Evolutionary conservation across 1,140 invertebrate genomes (phyloP).

Genomic region (Idris sp.): DNA sequence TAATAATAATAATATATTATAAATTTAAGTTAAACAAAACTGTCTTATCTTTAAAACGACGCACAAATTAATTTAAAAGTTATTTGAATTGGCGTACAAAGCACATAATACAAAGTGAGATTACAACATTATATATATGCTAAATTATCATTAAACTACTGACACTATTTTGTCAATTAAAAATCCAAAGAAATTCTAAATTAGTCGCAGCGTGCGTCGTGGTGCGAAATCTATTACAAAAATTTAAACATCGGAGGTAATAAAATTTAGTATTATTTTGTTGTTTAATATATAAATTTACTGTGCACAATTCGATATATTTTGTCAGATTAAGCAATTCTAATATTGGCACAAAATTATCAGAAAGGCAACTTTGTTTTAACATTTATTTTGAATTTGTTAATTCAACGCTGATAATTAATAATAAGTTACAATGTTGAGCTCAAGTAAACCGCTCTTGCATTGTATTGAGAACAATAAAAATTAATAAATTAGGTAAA

Average conservation of each 20-base stretch:
- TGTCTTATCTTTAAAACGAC: slow-evolving; percentile 21
- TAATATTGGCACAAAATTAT: slow-evolving; percentile 1
- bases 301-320: slow-evolving; percentile 29
- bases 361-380: slow-evolving; percentile 1
- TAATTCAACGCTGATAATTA: slow-evolving; percentile 5
- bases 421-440: slow-evolving; percentile 25
- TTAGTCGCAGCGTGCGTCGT: slow-evolving; percentile 15
- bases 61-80: slow-evolving; percentile 8
- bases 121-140: not conserved
- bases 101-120: slow-evolving; percentile 6
- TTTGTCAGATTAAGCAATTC: slow-evolving; percentile 20
- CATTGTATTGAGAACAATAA: not conserved
- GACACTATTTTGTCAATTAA: not conserved
- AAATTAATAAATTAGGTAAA: not conserved
- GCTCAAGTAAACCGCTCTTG: slow-evolving; percentile 28
- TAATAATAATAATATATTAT: slow-evolving; percentile 1
- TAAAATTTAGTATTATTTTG: too few species aligned
- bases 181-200: slow-evolving; percentile 2
- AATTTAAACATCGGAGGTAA: slow-evolving; percentile 28
- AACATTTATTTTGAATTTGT: slow-evolving; percentile 19
- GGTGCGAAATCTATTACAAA: slow-evolving; percentile 21
- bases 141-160: slow-evolving; percentile 2
- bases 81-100: not conserved
- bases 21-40: slow-evolving; percentile 11
- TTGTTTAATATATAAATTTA: slow-evolving; percentile 16